Percentiles rank a stretch among this genome's conserved stretches.
phyloP scores from a whole-genome alignment of 1,140 invertebrate genomes.

The Hormaphis cornu region DNA sequence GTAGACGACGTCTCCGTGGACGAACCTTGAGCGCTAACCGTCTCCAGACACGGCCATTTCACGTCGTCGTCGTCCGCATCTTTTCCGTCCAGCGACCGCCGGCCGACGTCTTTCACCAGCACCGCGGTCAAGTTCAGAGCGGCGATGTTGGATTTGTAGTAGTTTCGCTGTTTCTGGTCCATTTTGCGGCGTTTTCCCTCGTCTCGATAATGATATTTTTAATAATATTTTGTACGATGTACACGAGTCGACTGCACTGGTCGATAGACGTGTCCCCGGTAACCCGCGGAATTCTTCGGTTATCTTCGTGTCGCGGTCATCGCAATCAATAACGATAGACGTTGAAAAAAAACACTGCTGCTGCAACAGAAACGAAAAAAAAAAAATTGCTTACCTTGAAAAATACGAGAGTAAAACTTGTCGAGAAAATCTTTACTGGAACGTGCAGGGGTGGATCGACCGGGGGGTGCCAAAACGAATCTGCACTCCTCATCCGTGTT shows the following conservation, averaged over 20 bases:
- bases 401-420: too few relatives aligned
- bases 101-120: not conserved
- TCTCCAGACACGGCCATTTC: slow-evolving; percentile 1
- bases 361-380: too few relatives aligned
- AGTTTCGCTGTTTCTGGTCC: not conserved
- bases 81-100: not conserved
- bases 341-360: too few relatives aligned
- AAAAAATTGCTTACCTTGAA: too few relatives aligned
- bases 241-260: not conserved
- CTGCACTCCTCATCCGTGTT: too few relatives aligned
- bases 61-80: not conserved
- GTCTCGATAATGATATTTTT: not conserved
- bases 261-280: too few relatives aligned
- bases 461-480: too few relatives aligned
- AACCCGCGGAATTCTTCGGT: too few relatives aligned
- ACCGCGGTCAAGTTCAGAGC: not conserved
- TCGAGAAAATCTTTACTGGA: too few relatives aligned
- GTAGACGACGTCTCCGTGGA: slow-evolving; percentile 5
- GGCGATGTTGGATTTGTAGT: not conserved
- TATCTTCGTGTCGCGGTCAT: too few relatives aligned
- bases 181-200: not conserved
- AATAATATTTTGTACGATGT: not conserved
- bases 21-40: not conserved
- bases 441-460: too few relatives aligned
- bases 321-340: too few relatives aligned